Conservation (phyloP, 2,113 vertebrate species). For the Nothobranchius kuhntae region DNA sequence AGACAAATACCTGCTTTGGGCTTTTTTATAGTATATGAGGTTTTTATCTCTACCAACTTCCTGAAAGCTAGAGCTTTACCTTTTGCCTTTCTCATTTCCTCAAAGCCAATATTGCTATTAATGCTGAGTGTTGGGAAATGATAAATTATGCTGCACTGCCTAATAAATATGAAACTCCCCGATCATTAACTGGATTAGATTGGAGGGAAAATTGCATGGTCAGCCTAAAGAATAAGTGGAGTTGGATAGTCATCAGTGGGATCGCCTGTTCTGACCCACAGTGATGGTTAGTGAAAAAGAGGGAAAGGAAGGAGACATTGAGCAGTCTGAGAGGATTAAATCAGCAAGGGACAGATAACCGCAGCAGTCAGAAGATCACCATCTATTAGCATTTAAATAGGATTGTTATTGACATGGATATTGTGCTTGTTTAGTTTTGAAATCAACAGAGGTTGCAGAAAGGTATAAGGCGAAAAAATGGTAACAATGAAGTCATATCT, state of each 20-base stretch:
- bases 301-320: slow-evolving; percentile 20
- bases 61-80: slow-evolving; percentile 35
- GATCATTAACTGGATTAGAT: slow-evolving; percentile 72
- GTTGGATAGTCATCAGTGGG: slow-evolving; percentile 46
- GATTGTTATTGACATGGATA: slow-evolving; percentile 12
- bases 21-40: slow-evolving; percentile 3
- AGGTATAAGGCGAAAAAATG: not conserved
- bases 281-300: slow-evolving; percentile 9
- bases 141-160: slow-evolving; percentile 47
- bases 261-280: slow-evolving; percentile 26
- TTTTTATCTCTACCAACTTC: slow-evolving; percentile 40
- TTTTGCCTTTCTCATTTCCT: slow-evolving; percentile 48
- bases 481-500: slow-evolving; percentile 24
- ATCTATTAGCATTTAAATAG: slow-evolving; percentile 53
- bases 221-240: slow-evolving; percentile 50
- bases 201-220: slow-evolving; percentile 66
- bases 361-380: slow-evolving; percentile 47
- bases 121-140: slow-evolving; percentile 54
- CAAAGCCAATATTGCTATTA: slow-evolving; percentile 60
- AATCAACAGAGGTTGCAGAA: slow-evolving; percentile 1
- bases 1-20: slow-evolving; percentile 35
- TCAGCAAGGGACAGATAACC: slow-evolving; percentile 35
- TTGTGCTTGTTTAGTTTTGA: slow-evolving; percentile 24
- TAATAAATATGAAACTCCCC: slow-evolving; percentile 71
- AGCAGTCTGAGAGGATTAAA: slow-evolving; percentile 40